phyloP scores from a whole-genome alignment of 1,140 invertebrate species.

The Ips nitidus region DNA sequence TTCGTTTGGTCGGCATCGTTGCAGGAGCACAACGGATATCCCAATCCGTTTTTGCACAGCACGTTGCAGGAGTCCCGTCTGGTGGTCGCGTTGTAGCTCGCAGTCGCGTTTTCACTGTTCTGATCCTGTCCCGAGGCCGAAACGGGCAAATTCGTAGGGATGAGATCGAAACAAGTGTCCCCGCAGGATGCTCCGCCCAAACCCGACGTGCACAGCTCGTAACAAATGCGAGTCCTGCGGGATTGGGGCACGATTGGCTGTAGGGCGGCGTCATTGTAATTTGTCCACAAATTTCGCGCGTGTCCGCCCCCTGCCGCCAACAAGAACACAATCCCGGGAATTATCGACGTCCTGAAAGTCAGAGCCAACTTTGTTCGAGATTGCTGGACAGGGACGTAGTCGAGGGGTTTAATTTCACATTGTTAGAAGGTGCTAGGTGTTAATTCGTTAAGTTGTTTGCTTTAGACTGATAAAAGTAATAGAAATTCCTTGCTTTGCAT shows the following conservation, averaged over 20 bases:
- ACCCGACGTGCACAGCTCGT: conserved; percentile 51
- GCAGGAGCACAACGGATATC: conserved; percentile 49
- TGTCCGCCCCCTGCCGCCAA: conserved; percentile 38
- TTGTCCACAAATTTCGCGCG: conserved; percentile 27
- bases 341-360: conserved; percentile 43
- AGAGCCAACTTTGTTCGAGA: conserved; percentile 9
- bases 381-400: conserved; percentile 2
- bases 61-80: conserved; percentile 48
- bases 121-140: conserved; percentile 32
- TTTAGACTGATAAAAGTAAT: no score
- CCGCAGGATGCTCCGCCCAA: conserved; percentile 53
- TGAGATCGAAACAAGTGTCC: conserved; percentile 46
- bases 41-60: conserved; percentile 50
- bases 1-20: conserved; percentile 20
- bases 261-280: conserved; percentile 27
- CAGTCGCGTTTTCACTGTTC: conserved; percentile 13
- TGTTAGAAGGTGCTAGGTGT: no score
- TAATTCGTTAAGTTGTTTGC: no score
- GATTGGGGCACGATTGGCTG: conserved; percentile 46
- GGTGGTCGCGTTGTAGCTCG: conserved; percentile 29
- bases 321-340: conserved; percentile 42
- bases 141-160: conserved; percentile 41
- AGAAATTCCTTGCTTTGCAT: no score
- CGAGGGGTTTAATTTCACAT: neutral
- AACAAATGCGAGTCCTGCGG: conserved; percentile 49